Evolutionary conservation across 2,113 vertebrate species (phyloP), one percentile per base, ranked within the genome.

Genomic region (Chascanopsetta lugubris): DNA sequence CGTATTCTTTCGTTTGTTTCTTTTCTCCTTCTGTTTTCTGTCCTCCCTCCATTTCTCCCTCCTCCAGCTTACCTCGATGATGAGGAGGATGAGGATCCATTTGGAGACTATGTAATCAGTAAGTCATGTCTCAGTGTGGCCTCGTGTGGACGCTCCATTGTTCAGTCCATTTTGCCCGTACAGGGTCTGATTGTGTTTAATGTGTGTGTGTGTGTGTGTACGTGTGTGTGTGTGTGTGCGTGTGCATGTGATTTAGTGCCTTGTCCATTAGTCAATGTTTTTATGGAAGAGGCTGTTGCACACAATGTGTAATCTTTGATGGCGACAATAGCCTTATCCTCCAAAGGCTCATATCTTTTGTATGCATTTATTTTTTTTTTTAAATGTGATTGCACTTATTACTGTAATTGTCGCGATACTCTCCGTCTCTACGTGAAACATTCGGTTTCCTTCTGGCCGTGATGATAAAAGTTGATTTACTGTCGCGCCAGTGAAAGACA

Each of bases 71-170:
- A 87, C 82, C 77, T 90, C 25, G 85, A 88, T 50, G 87, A 89
- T 56, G 88, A 87, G 21, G 86, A 89, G 51, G 74, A 88, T 32
- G 85, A 82, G 24, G 90, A 90, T 77, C 86, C 86, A 17, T 92
- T 89, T 69, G 87, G 86, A 64, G 85, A 92, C 87, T 88, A 87
- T 85, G 89, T 90, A 68, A 86, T 90, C 87, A 89, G 89, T 92
- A 91, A 92, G 91, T 91, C 69, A 40, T 25, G 5, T 65, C 54
- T 54, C 61, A 61, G 43, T 75, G 21, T 61, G 49, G 57, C 49
- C 20, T 67, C 22, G 5, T 22, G 47, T 34, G 53, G 54, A 46
- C 49, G 13, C 34, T 29, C 5, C 13, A 50, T 49, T 67, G 22
- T 4, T 38, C 18, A 56, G 49, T 20, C 42, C 18, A 51, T 3